phyloP scores from a whole-genome alignment of 2,888 invertebrate genomes.

The Rhimphoctona megacephalus region DNA sequence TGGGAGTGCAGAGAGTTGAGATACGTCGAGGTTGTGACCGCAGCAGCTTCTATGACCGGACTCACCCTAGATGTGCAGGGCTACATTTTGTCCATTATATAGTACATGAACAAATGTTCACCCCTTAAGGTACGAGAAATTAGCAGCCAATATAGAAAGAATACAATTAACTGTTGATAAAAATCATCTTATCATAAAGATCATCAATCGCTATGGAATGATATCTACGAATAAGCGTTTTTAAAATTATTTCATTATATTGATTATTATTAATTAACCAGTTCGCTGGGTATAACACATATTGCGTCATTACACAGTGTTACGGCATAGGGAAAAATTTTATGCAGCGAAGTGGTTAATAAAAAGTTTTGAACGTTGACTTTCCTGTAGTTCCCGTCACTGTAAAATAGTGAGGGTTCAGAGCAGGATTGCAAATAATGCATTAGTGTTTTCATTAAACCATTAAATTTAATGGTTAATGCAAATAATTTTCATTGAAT shows the following conservation, averaged over 20 bases:
- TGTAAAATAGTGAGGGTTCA: too few relatives aligned
- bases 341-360: too few relatives aligned
- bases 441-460: too few relatives aligned
- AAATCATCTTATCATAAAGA: background rate
- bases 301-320: too few relatives aligned
- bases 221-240: background rate
- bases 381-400: background rate
- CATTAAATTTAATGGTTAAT: too few relatives aligned
- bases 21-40: conserved; percentile 48
- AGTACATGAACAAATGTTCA: conserved; percentile 1
- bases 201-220: background rate
- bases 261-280: background rate
- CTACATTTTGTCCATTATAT: conserved; percentile 6
- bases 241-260: background rate
- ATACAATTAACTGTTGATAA: background rate
- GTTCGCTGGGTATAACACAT: background rate
- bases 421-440: too few relatives aligned
- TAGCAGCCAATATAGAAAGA: background rate
- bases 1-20: conserved; percentile 17
- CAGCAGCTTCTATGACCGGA: conserved; percentile 41
- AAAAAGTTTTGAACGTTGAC: background rate
- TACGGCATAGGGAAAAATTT: too few relatives aligned
- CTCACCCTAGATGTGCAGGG: conserved; percentile 47
- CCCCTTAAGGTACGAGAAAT: background rate
- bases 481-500: too few relatives aligned